Percentiles rank a stretch among this genome's conserved stretches.
Evolutionary conservation across 2,797 vertebrate genomes (phyloP).

Genomic region (Pantherophis alleghaniensis): DNA sequence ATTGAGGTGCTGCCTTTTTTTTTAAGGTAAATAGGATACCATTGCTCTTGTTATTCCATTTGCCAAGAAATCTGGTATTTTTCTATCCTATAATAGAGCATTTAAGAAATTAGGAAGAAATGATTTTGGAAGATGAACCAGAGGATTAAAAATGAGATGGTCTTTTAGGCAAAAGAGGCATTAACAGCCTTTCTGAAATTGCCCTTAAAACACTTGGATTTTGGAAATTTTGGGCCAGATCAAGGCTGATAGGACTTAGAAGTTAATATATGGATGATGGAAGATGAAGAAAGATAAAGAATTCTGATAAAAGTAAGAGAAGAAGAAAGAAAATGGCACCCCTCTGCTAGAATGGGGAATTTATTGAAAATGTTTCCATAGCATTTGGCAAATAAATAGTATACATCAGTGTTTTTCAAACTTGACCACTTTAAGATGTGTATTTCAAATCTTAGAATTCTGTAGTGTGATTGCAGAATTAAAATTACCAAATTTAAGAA

Average conservation of each 20-base stretch:
- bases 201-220: not conserved
- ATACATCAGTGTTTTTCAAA: not conserved
- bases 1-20: slow-evolving; percentile 22
- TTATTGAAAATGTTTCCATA: not conserved
- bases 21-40: not conserved
- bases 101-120: slow-evolving; percentile 58
- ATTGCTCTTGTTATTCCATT: not conserved
- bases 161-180: slow-evolving; percentile 27
- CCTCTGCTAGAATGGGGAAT: not conserved
- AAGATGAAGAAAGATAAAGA: not conserved
- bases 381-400: not conserved
- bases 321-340: not conserved
- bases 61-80: slow-evolving; percentile 41
- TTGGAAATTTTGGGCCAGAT: not conserved
- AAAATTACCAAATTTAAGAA: not conserved
- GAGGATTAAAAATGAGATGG: slow-evolving; percentile 20
- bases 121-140: slow-evolving; percentile 32
- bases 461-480: not conserved
- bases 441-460: not conserved
- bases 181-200: not conserved
- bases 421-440: not conserved
- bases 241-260: not conserved
- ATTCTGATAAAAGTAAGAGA: not conserved
- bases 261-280: not conserved
- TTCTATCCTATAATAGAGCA: slow-evolving; percentile 64